Percentiles rank a stretch among this genome's conserved stretches.
These are phyloP conservation scores for Zapornia atra DNA, from an alignment of 2,113 vertebrate genomes.

Conservation along the genomic window DNA sequence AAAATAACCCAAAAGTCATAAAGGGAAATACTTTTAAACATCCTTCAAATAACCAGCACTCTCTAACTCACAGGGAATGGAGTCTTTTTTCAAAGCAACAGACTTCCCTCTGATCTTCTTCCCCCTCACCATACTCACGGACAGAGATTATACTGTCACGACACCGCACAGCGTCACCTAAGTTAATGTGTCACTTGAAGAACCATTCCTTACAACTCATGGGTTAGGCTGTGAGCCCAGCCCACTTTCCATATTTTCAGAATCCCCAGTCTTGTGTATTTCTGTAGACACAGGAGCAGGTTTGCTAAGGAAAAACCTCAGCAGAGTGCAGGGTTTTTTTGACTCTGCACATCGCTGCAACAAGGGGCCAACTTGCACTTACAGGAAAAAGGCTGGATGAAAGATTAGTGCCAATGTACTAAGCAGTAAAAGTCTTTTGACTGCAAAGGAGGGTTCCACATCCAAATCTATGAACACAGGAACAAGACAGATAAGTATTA, in stretches of 20 bases:
- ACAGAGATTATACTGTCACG: neutral
- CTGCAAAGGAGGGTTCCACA: neutral
- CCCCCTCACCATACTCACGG: neutral
- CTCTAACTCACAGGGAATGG: neutral
- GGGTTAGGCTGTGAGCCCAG: neutral
- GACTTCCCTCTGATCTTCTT: neutral
- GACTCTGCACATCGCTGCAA: neutral
- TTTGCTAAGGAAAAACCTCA: neutral
- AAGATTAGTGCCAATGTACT: neutral
- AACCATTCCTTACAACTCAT: neutral
- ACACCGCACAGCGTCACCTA: neutral
- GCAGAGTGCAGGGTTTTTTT: neutral
- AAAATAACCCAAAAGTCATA: neutral
- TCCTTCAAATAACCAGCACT: neutral
- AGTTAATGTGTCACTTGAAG: neutral
- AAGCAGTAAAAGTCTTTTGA: neutral
- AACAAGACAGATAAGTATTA: neutral
- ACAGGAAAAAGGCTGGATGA: neutral
- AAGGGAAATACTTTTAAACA: neutral
- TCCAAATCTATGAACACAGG: neutral
- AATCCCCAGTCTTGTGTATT: neutral
- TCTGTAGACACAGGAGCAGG: neutral
- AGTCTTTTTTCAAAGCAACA: neutral
- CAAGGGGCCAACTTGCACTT: neutral
- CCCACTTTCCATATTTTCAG: neutral